phyloP scores from a whole-genome alignment of 2,797 vertebrate species.

The Otolemur crassicaudatus region DNA sequence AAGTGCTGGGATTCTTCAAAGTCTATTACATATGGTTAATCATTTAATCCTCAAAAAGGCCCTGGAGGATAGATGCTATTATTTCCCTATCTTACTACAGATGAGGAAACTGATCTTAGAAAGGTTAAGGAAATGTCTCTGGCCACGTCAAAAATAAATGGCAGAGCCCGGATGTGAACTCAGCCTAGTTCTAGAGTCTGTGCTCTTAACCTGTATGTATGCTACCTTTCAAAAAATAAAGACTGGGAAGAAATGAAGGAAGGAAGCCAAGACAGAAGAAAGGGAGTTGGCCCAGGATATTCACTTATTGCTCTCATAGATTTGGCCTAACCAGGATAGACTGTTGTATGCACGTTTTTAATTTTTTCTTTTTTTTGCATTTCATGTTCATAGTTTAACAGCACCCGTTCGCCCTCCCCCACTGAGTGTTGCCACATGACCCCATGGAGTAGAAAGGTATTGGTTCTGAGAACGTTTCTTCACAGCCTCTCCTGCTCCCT shows the following conservation, averaged over 20 bases:
- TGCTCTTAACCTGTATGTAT: neutral
- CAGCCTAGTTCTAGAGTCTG: neutral
- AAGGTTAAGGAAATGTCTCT: neutral
- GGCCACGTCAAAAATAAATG: neutral
- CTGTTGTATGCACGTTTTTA: constrained; percentile 85
- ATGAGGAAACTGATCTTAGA: constrained; percentile 49
- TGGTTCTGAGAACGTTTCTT: constrained; percentile 86
- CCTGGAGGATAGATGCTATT: neutral
- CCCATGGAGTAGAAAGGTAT: constrained; percentile 99
- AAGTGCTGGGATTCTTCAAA: constrained; percentile 31
- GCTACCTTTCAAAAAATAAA: constrained; percentile 13
- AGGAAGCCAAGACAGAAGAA: too few relatives aligned
- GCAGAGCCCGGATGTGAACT: neutral
- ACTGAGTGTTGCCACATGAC: constrained; percentile 98
- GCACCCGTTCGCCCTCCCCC: constrained; percentile 95
- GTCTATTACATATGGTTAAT: neutral
- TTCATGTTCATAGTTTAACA: constrained; percentile 95
- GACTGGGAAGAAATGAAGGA: neutral
- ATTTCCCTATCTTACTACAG: constrained; percentile 45
- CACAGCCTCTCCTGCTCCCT: constrained; percentile 79
- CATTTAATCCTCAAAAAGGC: constrained; percentile 42
- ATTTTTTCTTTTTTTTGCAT: constrained; percentile 86
- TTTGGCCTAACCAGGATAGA: constrained; percentile 74
- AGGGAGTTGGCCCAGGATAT: neutral
- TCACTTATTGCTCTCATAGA: constrained; percentile 41